Percentiles rank a stretch among this genome's conserved stretches.
Conservation (phyloP, 1,140 invertebrate species). For the Drosophila grimshawi region DNA sequence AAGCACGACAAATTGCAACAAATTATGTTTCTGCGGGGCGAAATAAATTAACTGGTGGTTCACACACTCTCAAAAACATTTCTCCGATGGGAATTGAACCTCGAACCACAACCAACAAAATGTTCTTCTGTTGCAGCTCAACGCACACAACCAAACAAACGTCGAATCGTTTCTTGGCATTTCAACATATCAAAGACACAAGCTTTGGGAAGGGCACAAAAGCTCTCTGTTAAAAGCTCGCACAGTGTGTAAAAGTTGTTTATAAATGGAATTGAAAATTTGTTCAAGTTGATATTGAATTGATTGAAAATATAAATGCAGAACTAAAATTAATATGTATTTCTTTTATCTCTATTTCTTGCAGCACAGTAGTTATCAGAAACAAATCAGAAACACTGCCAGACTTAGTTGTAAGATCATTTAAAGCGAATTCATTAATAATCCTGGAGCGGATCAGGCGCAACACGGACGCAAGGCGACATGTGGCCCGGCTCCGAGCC, state of each 20-base stretch:
- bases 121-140: slow-evolving; percentile 19
- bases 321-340: not conserved
- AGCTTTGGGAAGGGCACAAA: slow-evolving; percentile 33
- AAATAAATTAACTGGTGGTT: not conserved
- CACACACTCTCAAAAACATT: not conserved
- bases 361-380: not conserved
- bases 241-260: slow-evolving; percentile 15
- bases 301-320: no score
- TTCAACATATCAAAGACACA: slow-evolving; percentile 10
- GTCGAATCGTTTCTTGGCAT: not conserved
- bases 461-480: slow-evolving; percentile 31
- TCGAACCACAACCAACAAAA: not conserved
- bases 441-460: slow-evolving; percentile 51
- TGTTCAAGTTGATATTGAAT: no score
- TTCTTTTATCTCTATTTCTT: not conserved
- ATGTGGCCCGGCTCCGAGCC: slow-evolving; percentile 76
- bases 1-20: slow-evolving; percentile 71
- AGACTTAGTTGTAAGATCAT: not conserved
- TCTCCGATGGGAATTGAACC: slow-evolving; percentile 45
- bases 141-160: slow-evolving; percentile 49
- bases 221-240: slow-evolving; percentile 27
- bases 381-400: slow-evolving; percentile 23
- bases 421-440: not conserved
- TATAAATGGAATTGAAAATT: not conserved
- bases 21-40: slow-evolving; percentile 52